phyloP scores from a whole-genome alignment of 2,113 vertebrate species.

The Corythaeola cristata region DNA sequence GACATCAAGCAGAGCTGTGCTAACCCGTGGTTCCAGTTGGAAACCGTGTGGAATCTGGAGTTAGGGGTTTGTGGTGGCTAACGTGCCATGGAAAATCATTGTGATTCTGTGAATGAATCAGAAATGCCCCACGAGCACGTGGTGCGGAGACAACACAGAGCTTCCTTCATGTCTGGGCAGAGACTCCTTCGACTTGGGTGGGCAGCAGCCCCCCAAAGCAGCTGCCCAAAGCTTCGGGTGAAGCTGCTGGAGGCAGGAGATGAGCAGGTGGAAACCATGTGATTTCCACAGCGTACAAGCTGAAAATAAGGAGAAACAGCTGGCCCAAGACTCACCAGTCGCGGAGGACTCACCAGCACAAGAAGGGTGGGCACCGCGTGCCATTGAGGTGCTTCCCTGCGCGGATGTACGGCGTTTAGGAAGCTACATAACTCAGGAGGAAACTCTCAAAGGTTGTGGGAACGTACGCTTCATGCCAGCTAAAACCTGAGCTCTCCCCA shows the following conservation, averaged over 20 bases:
- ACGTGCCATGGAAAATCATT: accelerated
- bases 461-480: accelerated
- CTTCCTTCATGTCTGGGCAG: not conserved
- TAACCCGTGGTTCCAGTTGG: not conserved
- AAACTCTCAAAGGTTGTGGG: not conserved
- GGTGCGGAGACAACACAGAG: no score
- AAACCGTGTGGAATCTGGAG: not conserved
- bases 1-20: no score
- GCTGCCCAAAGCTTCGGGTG: accelerated
- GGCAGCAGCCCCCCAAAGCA: not conserved
- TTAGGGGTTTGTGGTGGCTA: not conserved
- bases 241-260: not conserved
- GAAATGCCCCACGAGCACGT: accelerated
- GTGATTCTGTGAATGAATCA: not conserved
- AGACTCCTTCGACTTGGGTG: not conserved
- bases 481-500: not conserved
- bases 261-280: not conserved
- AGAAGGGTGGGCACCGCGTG: accelerated
- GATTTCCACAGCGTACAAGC: accelerated
- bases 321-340: accelerated
- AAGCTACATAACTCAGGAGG: not conserved
- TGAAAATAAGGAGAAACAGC: accelerated
- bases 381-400: not conserved
- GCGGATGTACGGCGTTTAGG: accelerated
- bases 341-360: not conserved